Conservation (phyloP, 2,888 invertebrate species). For the Orthonychiurus folsomi region DNA sequence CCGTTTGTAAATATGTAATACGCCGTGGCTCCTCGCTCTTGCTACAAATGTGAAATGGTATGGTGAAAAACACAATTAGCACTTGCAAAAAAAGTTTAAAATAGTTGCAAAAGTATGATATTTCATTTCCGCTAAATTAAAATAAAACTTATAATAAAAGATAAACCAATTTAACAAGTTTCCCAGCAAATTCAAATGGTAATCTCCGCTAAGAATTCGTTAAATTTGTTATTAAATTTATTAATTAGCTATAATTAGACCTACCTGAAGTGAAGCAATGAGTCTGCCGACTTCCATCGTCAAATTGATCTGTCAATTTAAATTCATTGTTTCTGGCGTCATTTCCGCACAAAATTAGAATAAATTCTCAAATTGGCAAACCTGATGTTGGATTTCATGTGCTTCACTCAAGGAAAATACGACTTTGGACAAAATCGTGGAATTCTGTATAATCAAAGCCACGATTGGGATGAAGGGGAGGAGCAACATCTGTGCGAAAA, state of each 20-base stretch:
- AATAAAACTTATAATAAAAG: too few relatives aligned
- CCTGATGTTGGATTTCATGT: slow-evolving; percentile 49
- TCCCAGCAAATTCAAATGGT: too few relatives aligned
- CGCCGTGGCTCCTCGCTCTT: slow-evolving; percentile 45
- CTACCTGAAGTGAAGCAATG: slow-evolving; percentile 48
- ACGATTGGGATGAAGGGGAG: slow-evolving; percentile 53
- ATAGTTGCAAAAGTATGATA: too few relatives aligned
- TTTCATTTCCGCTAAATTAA: too few relatives aligned
- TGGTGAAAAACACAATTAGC: too few relatives aligned
- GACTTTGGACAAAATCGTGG: slow-evolving; percentile 49
- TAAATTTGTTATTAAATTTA: neutral
- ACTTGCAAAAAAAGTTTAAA: too few relatives aligned
- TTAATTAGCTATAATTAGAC: neutral
- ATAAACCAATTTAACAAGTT: too few relatives aligned
- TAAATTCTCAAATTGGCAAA: neutral
- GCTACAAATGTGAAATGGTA: too few relatives aligned
- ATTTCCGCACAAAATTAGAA: slow-evolving; percentile 2
- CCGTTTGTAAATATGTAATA: slow-evolving; percentile 41
- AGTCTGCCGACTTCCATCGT: slow-evolving; percentile 48
- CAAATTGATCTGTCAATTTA: slow-evolving; percentile 48
- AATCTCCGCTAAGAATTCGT: too few relatives aligned
- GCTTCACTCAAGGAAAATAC: slow-evolving; percentile 48
- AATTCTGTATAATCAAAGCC: slow-evolving; percentile 52
- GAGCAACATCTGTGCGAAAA: slow-evolving; percentile 49
- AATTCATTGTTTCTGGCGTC: slow-evolving; percentile 20